Percentiles rank a stretch among this genome's conserved stretches.
phyloP scores from a whole-genome alignment of 2,113 vertebrate genomes.

The Zonotrichia leucophrys region DNA sequence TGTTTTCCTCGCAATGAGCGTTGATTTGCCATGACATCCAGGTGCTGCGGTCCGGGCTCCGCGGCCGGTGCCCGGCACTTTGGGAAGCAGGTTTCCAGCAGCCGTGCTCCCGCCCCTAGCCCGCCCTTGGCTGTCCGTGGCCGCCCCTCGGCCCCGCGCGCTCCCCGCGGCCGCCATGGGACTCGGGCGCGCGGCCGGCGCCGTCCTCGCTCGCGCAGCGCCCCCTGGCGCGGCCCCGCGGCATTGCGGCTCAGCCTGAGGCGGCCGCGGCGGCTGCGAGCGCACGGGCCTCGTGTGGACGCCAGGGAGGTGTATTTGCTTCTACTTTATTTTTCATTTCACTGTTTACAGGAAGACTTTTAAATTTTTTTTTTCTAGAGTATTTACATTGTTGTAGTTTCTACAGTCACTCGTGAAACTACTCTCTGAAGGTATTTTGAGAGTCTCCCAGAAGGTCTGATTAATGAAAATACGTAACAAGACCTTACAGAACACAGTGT shows the following conservation, averaged over 20 bases:
- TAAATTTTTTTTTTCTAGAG: not conserved
- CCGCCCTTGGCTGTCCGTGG: fast-evolving
- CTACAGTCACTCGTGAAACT: not conserved
- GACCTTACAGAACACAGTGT: not conserved
- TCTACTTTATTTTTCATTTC: not conserved
- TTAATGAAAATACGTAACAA: not conserved
- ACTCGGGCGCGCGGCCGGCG: fast-evolving
- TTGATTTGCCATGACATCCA: fast-evolving
- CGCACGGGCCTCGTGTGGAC: fast-evolving
- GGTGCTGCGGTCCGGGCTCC: not conserved
- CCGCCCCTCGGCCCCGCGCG: not conserved
- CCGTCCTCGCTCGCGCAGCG: not conserved
- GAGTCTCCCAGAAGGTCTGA: not conserved
- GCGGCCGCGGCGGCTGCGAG: fast-evolving
- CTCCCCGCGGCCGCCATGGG: fast-evolving
- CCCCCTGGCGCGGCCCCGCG: not conserved
- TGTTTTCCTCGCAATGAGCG: fast-evolving
- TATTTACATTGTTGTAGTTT: not conserved
- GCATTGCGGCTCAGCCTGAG: fast-evolving
- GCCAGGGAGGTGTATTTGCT: fast-evolving
- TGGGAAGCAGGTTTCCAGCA: not conserved
- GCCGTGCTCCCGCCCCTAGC: fast-evolving
- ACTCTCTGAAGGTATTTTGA: not conserved
- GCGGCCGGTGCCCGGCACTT: not conserved
- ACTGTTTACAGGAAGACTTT: not conserved